Percentiles rank a stretch among this genome's conserved stretches.
phyloP scores from a whole-genome alignment of 1,140 invertebrate genomes.

The Uloborus diversus region DNA sequence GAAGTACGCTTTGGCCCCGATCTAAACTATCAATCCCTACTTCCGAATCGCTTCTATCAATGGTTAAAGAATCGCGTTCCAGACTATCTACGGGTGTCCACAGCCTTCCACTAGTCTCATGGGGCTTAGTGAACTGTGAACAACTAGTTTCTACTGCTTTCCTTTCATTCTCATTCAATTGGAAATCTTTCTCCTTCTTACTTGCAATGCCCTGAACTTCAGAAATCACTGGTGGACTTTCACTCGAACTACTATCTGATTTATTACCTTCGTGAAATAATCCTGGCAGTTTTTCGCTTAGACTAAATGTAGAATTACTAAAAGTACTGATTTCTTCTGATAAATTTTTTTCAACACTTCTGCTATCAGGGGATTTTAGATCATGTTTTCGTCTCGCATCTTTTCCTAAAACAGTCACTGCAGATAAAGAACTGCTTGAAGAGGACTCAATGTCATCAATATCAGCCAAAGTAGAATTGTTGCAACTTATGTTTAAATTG shows the following conservation, averaged over 20 bases:
- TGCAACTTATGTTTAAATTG: neutral
- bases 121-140: too few relatives aligned
- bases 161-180: too few relatives aligned
- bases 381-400: neutral
- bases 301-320: slow-evolving; percentile 32
- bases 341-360: slow-evolving; percentile 21
- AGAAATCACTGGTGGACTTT: neutral
- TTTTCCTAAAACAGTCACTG: slow-evolving; percentile 28
- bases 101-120: too few relatives aligned
- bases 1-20: neutral
- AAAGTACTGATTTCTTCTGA: slow-evolving; percentile 48
- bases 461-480: slow-evolving; percentile 18
- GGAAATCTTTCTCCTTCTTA: too few relatives aligned
- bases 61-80: too few relatives aligned
- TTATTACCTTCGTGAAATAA: slow-evolving; percentile 13
- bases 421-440: slow-evolving; percentile 38
- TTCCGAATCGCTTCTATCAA: too few relatives aligned
- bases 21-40: too few relatives aligned
- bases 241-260: neutral
- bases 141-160: too few relatives aligned
- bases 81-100: too few relatives aligned
- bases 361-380: slow-evolving; percentile 12
- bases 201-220: too few relatives aligned
- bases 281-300: slow-evolving; percentile 3
- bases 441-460: slow-evolving; percentile 39